phyloP scores from a whole-genome alignment of 2,797 vertebrate species.

The Zalophus californianus region DNA sequence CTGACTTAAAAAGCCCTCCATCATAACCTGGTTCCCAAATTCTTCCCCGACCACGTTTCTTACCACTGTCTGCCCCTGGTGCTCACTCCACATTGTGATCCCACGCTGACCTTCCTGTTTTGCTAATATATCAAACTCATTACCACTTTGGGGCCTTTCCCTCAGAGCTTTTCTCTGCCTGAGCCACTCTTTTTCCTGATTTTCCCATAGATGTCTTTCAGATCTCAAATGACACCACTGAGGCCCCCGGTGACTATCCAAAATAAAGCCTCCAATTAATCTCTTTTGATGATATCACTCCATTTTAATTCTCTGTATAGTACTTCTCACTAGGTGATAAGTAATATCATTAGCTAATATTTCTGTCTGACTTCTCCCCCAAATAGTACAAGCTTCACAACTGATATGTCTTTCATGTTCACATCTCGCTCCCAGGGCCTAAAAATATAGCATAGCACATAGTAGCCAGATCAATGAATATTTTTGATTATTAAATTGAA shows the following conservation, averaged over 20 bases:
- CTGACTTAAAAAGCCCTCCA: neutral
- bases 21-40: neutral
- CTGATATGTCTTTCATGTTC: neutral
- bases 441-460: neutral
- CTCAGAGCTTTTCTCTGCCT: neutral
- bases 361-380: neutral
- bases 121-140: neutral
- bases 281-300: neutral
- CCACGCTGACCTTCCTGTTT: neutral
- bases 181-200: neutral
- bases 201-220: neutral
- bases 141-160: neutral
- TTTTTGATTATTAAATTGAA: slow-evolving; percentile 22
- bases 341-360: neutral
- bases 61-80: neutral
- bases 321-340: neutral
- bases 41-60: neutral
- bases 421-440: neutral
- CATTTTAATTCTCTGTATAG: neutral
- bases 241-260: neutral
- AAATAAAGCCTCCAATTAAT: neutral
- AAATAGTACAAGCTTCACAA: neutral
- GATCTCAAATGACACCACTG: neutral
- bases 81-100: neutral
- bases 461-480: neutral